Evolutionary conservation across 1,140 invertebrate genomes (phyloP), one percentile per base, ranked within the genome.

Genomic region (Nasonia longicornis): DNA sequence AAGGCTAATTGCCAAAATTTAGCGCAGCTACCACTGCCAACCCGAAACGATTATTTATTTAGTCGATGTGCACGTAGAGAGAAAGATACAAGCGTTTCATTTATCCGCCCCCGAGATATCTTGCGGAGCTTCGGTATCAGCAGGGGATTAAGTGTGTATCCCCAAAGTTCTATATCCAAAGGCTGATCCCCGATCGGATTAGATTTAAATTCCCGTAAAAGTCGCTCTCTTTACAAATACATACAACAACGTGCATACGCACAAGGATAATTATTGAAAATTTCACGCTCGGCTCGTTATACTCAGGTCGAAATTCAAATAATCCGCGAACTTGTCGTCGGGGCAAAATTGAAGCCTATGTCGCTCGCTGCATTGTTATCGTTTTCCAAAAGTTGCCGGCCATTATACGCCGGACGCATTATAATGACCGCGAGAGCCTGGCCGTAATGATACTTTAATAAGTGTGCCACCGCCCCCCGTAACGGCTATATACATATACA

Each of bases 391-490:
- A 35, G 48, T 74, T 74, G 6, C 22, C 29, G 72, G 48, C 22
- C 29, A 31, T 72, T 72, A n/a, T 45, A 72, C n/a, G 26, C 31
- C 70, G 35, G 20, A 20, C 4, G 63, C 14, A 67, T 77, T 38
- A 64, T 67, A 77, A 66, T 66, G 35, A 77, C 63, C 31, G 12
- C 26, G 26, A 42, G 22, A 42, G 22, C 63, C 63, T 8, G 11
- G 31, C 35, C 12, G n/a, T 77, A 77, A 77, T 69, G 64, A 29
- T n/a, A 29, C 38, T 77, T 77, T 77, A 42, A 48, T 69, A 77
- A 69, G n/a, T 67, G 20, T 14, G 35, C 38, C 52, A 58, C 52
- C 31, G n/a, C n/a, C n/a, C 0, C 38, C 26, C 26, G 38, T 42
- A 42, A 11, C 38, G 10, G 7, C 64, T 31, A 67, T 67, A 67